Conservation (phyloP, 2,888 invertebrate genomes). For the Ectobius pallidus region DNA sequence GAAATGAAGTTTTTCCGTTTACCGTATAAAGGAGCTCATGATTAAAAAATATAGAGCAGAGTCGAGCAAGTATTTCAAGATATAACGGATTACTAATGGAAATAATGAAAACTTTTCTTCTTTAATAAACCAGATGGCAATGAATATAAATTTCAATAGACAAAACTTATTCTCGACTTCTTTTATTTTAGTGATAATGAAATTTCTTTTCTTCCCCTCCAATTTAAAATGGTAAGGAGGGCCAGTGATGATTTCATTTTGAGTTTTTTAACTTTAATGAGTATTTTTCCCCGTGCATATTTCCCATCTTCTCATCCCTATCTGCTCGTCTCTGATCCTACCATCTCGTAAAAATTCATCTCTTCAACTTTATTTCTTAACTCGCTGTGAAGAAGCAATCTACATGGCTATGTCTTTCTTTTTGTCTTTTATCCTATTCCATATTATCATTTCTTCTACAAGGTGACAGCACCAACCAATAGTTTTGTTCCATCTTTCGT, state of each 20-base stretch:
- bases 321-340: background rate
- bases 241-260: conserved; percentile 29
- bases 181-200: conserved; percentile 27
- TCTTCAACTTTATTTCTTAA: conserved; percentile 17
- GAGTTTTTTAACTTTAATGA: conserved; percentile 33
- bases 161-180: conserved; percentile 19
- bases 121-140: conserved; percentile 25
- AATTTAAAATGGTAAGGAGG: conserved; percentile 30
- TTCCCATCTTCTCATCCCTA: background rate
- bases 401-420: background rate
- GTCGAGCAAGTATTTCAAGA: background rate
- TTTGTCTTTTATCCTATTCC: background rate
- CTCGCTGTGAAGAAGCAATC: background rate
- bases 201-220: conserved; percentile 12
- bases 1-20: background rate
- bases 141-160: conserved; percentile 29
- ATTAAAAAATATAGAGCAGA: background rate
- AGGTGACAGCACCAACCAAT: too few relatives aligned
- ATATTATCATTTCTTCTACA: background rate
- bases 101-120: conserved; percentile 23
- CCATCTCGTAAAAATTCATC: conserved; percentile 25
- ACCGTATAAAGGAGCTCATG: conserved; percentile 3
- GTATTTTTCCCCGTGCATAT: conserved; percentile 26
- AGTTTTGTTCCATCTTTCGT: too few relatives aligned
- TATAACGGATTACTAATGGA: conserved; percentile 22